phyloP scores from a whole-genome alignment of 1,140 invertebrate genomes.

The Drosophila bifasciata region DNA sequence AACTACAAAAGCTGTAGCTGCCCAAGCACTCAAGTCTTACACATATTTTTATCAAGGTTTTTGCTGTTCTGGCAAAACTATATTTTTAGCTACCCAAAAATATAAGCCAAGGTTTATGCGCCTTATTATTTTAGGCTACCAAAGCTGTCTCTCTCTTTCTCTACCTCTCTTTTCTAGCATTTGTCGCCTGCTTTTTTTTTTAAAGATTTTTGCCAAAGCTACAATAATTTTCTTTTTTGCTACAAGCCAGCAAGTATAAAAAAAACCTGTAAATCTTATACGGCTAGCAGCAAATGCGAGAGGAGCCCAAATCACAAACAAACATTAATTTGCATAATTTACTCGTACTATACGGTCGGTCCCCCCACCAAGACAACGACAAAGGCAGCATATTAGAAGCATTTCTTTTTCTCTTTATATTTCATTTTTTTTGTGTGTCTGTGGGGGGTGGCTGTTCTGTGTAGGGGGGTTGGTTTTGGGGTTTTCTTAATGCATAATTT shows the following conservation, averaged over 20 bases:
- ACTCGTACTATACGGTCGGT: slow-evolving; percentile 38
- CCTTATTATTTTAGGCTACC: too few species aligned
- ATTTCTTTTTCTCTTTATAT: slow-evolving; percentile 26
- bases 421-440: slow-evolving; percentile 43
- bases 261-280: slow-evolving; percentile 28
- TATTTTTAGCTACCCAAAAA: too few species aligned
- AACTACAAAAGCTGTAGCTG: too few species aligned
- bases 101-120: too few species aligned
- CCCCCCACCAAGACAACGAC: slow-evolving; percentile 37
- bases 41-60: too few species aligned
- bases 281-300: slow-evolving; percentile 1
- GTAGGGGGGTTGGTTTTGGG: slow-evolving; percentile 34
- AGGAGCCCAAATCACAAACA: slow-evolving; percentile 66
- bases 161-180: too few species aligned
- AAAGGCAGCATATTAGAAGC: slow-evolving; percentile 58
- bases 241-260: not conserved
- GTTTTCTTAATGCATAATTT: slow-evolving; percentile 78
- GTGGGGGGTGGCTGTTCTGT: slow-evolving; percentile 21
- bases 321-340: slow-evolving; percentile 80
- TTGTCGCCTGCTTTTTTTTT: too few species aligned
- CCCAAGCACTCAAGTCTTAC: too few species aligned
- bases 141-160: too few species aligned
- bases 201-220: not conserved
- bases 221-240: slow-evolving; percentile 7
- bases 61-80: too few species aligned